phyloP scores from a whole-genome alignment of 2,113 vertebrate species.

The Chloroceryle aenea region DNA sequence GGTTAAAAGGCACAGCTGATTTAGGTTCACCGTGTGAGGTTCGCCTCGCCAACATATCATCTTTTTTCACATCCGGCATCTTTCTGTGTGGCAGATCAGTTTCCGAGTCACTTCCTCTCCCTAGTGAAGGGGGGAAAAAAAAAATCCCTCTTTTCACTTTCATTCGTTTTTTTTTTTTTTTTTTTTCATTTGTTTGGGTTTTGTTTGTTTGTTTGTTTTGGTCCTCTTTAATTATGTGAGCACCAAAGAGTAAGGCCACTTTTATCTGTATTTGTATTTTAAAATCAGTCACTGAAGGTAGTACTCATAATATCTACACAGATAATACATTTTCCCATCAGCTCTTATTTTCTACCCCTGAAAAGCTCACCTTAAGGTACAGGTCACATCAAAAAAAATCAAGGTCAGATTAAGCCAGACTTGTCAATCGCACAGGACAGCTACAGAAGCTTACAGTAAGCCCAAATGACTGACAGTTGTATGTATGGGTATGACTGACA shows the following conservation, averaged over 20 bases:
- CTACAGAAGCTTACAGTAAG: not conserved
- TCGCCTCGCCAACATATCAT: constrained; percentile 93
- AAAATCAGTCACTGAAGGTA: not conserved
- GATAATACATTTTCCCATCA: not conserved
- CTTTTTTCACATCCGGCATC: constrained; percentile 92
- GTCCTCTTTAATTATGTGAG: not conserved
- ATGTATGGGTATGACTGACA: not conserved
- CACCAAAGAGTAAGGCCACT: not conserved
- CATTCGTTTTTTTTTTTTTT: not conserved
- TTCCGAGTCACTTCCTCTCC: constrained; percentile 95
- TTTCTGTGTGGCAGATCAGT: constrained; percentile 89
- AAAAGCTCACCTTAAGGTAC: not conserved
- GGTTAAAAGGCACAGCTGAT: constrained; percentile 94
- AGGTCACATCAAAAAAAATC: not conserved
- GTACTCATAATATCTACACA: not conserved
- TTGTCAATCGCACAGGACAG: not conserved
- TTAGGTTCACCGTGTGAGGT: constrained; percentile 90
- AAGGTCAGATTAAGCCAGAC: not conserved
- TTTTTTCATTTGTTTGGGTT: not conserved
- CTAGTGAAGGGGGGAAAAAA: constrained; percentile 68
- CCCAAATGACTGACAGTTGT: not conserved
- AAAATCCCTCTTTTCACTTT: not conserved
- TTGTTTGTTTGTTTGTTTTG: not conserved
- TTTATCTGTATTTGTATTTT: not conserved
- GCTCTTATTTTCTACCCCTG: not conserved